These are phyloP conservation scores for Sebastes oblongus DNA, from an alignment of 2,797 vertebrate genomes.

Conservation along the genomic window DNA sequence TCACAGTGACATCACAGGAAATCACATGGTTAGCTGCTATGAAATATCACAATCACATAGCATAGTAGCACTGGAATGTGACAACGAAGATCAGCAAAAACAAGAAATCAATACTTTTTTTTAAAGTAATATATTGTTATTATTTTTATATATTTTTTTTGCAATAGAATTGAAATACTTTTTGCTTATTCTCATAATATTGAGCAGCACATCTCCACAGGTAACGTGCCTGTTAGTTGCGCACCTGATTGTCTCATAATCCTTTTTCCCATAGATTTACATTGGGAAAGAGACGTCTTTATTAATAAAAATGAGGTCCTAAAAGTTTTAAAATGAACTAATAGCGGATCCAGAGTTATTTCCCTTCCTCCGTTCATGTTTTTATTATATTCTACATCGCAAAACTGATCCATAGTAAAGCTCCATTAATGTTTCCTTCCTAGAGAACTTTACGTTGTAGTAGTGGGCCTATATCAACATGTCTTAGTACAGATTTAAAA, in stretches of 20 bases:
- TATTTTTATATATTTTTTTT: background rate
- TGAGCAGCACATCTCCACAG: background rate
- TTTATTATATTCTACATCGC: background rate
- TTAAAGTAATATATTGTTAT: background rate
- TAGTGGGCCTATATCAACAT: too few species aligned
- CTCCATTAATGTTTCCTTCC: background rate
- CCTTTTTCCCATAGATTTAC: too few species aligned
- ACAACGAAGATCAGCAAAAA: background rate
- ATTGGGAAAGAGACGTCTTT: too few species aligned
- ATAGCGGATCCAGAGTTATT: too few species aligned
- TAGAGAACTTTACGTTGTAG: too few species aligned
- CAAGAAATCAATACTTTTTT: background rate
- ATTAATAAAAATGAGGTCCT: too few species aligned
- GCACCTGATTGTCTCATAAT: background rate
- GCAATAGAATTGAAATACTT: background rate
- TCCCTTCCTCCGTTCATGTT: background rate
- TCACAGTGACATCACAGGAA: conserved; percentile 7
- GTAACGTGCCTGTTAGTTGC: background rate
- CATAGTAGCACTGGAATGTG: background rate
- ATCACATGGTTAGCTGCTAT: background rate
- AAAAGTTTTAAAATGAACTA: too few species aligned
- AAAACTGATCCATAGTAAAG: background rate
- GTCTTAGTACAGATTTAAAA: too few species aligned
- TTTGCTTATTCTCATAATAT: background rate
- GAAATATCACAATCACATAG: background rate